Percentiles rank a stretch among this genome's conserved stretches.
phyloP scores from a whole-genome alignment of 2,888 invertebrate species.

The Agrilus cyanescens region DNA sequence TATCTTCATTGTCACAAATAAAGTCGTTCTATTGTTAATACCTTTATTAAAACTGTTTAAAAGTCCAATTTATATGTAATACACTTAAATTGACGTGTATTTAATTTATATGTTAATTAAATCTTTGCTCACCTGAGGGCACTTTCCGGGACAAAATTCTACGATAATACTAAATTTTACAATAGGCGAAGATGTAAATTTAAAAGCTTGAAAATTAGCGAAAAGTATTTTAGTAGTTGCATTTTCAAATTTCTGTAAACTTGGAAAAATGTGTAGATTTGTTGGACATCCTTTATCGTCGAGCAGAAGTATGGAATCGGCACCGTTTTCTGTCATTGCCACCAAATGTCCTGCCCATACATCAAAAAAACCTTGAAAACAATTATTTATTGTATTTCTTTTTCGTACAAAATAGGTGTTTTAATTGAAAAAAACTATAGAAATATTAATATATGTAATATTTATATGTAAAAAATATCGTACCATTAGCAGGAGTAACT shows the following conservation, averaged over 20 bases:
- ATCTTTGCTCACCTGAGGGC: slow-evolving; percentile 44
- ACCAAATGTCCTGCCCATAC: slow-evolving; percentile 68
- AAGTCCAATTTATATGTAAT: no score
- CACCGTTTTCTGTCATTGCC: slow-evolving; percentile 64
- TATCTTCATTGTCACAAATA: no score
- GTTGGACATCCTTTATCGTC: slow-evolving; percentile 74
- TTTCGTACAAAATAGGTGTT: background rate
- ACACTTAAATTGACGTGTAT: no score
- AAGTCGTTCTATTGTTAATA: no score
- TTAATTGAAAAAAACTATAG: no score
- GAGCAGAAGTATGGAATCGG: slow-evolving; percentile 60
- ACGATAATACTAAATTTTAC: slow-evolving; percentile 74
- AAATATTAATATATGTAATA: background rate
- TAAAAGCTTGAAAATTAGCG: slow-evolving; percentile 69
- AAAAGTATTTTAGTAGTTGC: slow-evolving; percentile 36
- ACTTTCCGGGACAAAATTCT: slow-evolving; percentile 63
- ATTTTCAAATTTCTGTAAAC: slow-evolving; percentile 32
- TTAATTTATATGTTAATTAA: background rate
- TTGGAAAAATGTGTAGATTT: slow-evolving; percentile 45
- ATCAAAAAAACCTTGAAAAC: slow-evolving; percentile 38
- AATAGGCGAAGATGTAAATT: slow-evolving; percentile 73
- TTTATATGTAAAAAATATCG: slow-evolving; percentile 12
- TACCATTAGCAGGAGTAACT: slow-evolving; percentile 43
- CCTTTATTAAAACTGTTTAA: no score
- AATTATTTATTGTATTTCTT: background rate